phyloP scores from a whole-genome alignment of 2,113 vertebrate genomes.

The Dolichotis patagonum region DNA sequence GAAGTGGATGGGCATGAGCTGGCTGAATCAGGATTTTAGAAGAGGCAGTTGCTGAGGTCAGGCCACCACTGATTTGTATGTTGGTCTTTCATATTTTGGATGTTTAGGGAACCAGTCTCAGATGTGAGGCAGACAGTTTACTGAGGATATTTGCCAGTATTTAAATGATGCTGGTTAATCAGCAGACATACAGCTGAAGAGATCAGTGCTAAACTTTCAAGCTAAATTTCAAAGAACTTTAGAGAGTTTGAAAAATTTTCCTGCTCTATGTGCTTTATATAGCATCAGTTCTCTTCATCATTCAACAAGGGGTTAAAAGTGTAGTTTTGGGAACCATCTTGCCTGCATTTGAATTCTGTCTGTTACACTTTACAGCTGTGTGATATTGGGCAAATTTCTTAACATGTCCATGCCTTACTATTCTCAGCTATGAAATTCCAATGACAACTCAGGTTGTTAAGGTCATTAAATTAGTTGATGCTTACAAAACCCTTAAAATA shows the following conservation, averaged over 20 bases:
- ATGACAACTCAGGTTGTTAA: background rate
- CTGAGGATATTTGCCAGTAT: fast-evolving
- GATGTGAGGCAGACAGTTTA: background rate
- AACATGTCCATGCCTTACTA: background rate
- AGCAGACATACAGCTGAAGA: background rate
- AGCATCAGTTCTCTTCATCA: background rate
- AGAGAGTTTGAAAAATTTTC: background rate
- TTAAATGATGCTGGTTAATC: background rate
- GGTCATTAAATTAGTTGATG: background rate
- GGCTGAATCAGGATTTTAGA: background rate
- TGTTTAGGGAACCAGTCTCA: background rate
- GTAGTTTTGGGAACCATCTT: no score
- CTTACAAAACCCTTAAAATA: background rate
- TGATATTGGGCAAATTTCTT: background rate
- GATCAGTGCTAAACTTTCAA: background rate
- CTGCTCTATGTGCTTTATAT: background rate
- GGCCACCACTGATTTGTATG: background rate
- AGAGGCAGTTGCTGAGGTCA: background rate
- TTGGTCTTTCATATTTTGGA: background rate
- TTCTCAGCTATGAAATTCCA: background rate
- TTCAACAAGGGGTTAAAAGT: background rate
- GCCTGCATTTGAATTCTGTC: background rate
- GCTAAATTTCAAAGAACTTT: background rate
- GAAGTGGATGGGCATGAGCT: background rate
- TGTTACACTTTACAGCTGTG: background rate